Conservation (phyloP, 2,888 invertebrate genomes). For the Allolobophora icterica region DNA sequence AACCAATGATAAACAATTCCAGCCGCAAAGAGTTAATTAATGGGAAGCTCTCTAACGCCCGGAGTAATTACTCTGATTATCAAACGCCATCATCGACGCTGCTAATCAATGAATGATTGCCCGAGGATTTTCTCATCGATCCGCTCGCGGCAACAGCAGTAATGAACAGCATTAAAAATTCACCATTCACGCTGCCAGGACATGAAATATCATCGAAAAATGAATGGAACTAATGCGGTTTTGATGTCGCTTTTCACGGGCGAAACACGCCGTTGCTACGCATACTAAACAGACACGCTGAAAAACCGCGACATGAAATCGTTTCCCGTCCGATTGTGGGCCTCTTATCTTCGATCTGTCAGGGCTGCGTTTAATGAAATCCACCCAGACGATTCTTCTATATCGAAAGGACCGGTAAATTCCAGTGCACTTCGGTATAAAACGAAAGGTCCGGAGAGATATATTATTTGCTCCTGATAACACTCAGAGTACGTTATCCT, state of each 20-base stretch:
- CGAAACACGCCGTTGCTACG: background rate
- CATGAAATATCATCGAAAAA: background rate
- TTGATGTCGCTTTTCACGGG: slow-evolving; percentile 8
- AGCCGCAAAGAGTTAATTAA: background rate
- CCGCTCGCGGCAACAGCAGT: background rate
- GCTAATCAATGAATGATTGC: background rate
- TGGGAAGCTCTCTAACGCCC: background rate
- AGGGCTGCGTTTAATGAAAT: background rate
- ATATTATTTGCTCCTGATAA: background rate
- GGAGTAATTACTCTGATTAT: background rate
- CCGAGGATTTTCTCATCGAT: background rate
- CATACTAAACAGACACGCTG: background rate
- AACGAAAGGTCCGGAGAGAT: background rate
- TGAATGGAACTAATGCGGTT: background rate
- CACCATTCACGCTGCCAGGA: background rate
- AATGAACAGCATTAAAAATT: slow-evolving; percentile 11
- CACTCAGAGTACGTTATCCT: background rate
- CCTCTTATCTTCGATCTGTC: background rate
- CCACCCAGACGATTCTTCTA: slow-evolving; percentile 1
- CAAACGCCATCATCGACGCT: background rate
- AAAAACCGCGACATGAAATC: background rate
- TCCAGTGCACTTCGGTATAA: background rate
- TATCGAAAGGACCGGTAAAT: background rate
- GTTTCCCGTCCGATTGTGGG: background rate
- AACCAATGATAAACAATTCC: background rate